These are phyloP conservation scores for Sthenelais limicola DNA, from an alignment of 2,888 invertebrate species.

Conservation along the genomic window DNA sequence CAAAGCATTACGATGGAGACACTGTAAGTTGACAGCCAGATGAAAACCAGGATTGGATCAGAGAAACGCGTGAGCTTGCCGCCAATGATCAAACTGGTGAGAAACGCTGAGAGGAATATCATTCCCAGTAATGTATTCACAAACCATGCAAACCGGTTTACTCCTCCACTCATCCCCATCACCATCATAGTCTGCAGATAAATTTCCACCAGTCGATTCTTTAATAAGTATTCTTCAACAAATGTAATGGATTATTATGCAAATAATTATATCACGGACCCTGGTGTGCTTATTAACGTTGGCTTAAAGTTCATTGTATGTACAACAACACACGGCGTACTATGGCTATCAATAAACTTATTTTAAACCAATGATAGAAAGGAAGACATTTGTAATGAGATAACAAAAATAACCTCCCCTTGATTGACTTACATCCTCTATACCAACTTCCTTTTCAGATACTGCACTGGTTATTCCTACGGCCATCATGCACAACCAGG, in stretches of 20 bases:
- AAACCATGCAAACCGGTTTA: conserved; percentile 72
- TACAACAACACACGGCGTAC: too few species aligned
- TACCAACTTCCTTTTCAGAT: conserved; percentile 36
- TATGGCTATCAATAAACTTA: too few species aligned
- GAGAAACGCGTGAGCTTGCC: conserved; percentile 64
- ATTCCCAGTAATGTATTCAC: conserved; percentile 65
- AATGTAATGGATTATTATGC: too few species aligned
- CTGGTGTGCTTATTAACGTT: too few species aligned
- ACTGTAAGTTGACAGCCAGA: conserved; percentile 69
- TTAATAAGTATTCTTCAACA: too few species aligned
- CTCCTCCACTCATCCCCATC: conserved; percentile 70
- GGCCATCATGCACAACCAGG: conserved; percentile 41
- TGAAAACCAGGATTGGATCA: conserved; percentile 65
- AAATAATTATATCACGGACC: too few species aligned
- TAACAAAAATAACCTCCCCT: too few species aligned
- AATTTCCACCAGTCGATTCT: too few species aligned
- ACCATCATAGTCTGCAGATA: conserved; percentile 67
- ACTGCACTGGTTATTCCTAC: conserved; percentile 37
- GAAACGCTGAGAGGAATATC: conserved; percentile 62
- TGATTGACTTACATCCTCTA: conserved; percentile 18
- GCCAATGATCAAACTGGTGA: conserved; percentile 64
- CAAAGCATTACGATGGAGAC: conserved; percentile 70
- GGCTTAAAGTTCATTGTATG: too few species aligned
- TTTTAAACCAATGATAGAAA: too few species aligned
- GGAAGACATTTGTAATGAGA: too few species aligned